These are phyloP conservation scores for Brachypodius melanocephalos DNA, from an alignment of 2,113 vertebrate species.

Conservation along the genomic window DNA sequence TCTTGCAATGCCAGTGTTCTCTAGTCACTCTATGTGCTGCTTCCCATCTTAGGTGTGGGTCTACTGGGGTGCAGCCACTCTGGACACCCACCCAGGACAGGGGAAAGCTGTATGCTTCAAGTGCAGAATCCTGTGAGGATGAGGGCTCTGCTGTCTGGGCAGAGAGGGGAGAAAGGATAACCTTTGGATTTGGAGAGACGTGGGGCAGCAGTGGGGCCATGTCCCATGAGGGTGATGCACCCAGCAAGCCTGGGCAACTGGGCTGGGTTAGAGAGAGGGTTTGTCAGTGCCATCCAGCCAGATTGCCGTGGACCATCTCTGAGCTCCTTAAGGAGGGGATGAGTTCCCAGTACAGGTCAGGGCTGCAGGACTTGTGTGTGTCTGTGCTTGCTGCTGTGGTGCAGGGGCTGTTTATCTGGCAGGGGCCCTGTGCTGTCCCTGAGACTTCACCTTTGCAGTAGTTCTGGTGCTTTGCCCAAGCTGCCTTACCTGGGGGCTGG, in stretches of 20 bases:
- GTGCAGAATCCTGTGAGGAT: rapidly evolving
- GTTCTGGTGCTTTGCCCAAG: neutral
- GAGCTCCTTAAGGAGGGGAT: neutral
- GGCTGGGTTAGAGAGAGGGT: neutral
- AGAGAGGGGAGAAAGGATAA: rapidly evolving
- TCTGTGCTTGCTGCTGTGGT: rapidly evolving
- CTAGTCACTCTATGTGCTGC: rapidly evolving
- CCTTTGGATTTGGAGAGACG: neutral
- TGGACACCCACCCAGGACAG: rapidly evolving
- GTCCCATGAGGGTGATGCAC: rapidly evolving
- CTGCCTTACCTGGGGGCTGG: neutral
- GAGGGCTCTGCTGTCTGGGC: neutral
- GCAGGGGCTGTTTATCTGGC: neutral
- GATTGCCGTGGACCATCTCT: neutral
- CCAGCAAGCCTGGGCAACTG: rapidly evolving
- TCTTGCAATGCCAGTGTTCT: neutral
- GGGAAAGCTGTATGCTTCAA: rapidly evolving
- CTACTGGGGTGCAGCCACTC: neutral
- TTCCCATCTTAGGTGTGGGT: rapidly evolving
- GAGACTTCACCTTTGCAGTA: neutral
- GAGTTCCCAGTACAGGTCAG: neutral
- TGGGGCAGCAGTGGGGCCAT: neutral
- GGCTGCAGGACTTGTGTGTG: neutral
- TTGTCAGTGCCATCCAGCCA: neutral
- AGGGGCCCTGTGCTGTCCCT: rapidly evolving